A percentile compares a stretch with the other conserved stretches of the same genome.
Evolutionary conservation across 2,113 vertebrate genomes (phyloP).

Genomic region (Silurus asotus): DNA sequence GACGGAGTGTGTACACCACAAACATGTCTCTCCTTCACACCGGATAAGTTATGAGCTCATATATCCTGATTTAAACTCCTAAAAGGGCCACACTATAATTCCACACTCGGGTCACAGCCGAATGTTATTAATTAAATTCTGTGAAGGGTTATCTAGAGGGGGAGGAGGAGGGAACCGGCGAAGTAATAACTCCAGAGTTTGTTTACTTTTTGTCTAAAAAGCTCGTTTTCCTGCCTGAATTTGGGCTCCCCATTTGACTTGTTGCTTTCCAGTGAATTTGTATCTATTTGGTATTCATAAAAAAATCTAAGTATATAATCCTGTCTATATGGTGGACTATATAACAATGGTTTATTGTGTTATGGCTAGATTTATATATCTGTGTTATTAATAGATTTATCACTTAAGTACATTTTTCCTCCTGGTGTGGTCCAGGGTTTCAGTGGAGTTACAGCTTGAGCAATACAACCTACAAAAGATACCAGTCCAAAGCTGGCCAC

Average conservation of each 20-base stretch:
- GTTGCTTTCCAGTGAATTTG: not conserved
- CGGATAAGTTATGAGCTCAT: slow-evolving; percentile 60
- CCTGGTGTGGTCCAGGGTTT: not conserved
- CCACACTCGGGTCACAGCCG: slow-evolving; percentile 54
- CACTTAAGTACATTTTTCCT: not conserved
- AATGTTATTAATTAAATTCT: slow-evolving; percentile 62
- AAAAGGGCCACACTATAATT: slow-evolving; percentile 56
- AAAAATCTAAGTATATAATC: not conserved
- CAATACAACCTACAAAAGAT: not conserved
- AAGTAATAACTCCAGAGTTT: slow-evolving; percentile 62
- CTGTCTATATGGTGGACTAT: not conserved
- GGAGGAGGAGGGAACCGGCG: slow-evolving; percentile 53
- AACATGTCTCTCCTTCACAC: slow-evolving; percentile 16
- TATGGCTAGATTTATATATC: not conserved
- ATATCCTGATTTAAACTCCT: slow-evolving; percentile 57
- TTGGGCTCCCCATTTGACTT: not conserved
- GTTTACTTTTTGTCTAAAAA: slow-evolving; percentile 46
- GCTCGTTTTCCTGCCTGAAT: slow-evolving; percentile 11
- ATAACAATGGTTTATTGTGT: not conserved
- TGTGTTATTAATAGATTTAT: not conserved
- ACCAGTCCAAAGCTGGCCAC: not conserved
- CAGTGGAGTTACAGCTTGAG: not conserved
- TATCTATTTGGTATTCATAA: not conserved
- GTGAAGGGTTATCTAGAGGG: slow-evolving; percentile 22
- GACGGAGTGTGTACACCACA: slow-evolving; percentile 32